Base-by-base conservation (phyloP, 2,797 vertebrate genomes). In the Falco naumanni region DNA sequence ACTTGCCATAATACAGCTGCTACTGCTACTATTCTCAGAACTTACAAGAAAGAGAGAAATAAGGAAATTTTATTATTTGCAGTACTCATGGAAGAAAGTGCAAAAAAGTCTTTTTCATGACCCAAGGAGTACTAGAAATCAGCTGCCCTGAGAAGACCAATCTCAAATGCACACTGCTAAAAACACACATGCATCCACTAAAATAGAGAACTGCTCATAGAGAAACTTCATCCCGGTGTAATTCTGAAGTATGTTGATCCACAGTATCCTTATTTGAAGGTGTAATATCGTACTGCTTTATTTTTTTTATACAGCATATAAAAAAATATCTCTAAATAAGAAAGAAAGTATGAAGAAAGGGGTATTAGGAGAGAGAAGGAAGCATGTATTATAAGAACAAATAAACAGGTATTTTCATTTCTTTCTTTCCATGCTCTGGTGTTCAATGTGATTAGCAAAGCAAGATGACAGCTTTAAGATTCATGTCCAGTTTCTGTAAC, bases 401-500 rank as follows among this genome's bases (percentile, higher is more conserved):
- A 86, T 25, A 43, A 72, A 72, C 2, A 60, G 5, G 6, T 77
- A 74, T 34, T 56, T 9, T 10, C 1, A 33, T 37, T 83, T 41
- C 12, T 66, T 77, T 43, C 7, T 66, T 69, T 48, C 31, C 17
- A 28, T n/a, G 3, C 8, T 65, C 31, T 77, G 29, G 14, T 74
- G 19, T 84, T 70, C 29, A 66, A 5, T 8, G 22, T 12, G 13
- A 70, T 39, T 43, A 85, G 47, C 28, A 81, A 69, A 90, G 28
- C 28, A 56, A 57, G 24, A 12, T 0, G 0, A 69, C 8, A 41
- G 21, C 11, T 74, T 69, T 25, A 41, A 76, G 18, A 66, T 26
- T 34, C 3, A 0, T 47, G 0, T 6, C 64, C 43, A 4, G 59
- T 66, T 54, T 24, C 43, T 33, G 11, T 3, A 37, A 19, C 13